phyloP scores from a whole-genome alignment of 2,888 invertebrate species.

The Drosophila longiperda region DNA sequence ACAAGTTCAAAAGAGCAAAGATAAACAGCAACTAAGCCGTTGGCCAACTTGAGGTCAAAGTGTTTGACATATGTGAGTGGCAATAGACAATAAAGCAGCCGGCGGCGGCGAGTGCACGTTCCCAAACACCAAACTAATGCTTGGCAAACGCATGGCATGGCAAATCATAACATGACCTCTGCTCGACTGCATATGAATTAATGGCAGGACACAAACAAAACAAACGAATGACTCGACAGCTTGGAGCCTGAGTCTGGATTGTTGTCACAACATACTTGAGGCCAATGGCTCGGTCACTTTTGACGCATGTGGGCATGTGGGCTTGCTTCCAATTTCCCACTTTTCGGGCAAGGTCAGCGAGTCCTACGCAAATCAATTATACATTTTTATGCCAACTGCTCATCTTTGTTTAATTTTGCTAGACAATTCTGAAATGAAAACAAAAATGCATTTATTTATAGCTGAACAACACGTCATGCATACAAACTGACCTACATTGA shows the following conservation, averaged over 20 bases:
- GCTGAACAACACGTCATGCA: constrained; percentile 57
- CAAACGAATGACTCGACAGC: constrained; percentile 17
- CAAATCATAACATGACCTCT: constrained; percentile 21
- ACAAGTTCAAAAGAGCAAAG: background rate
- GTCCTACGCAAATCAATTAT: constrained; percentile 36
- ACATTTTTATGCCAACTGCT: constrained; percentile 40
- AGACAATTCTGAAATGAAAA: constrained; percentile 63
- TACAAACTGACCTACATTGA: constrained; percentile 68
- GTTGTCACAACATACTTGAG: constrained; percentile 38
- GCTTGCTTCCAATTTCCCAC: constrained; percentile 50
- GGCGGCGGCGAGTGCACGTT: constrained; percentile 19
- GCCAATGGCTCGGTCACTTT: constrained; percentile 43
- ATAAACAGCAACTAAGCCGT: background rate
- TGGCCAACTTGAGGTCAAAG: constrained; percentile 47
- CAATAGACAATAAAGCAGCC: constrained; percentile 47
- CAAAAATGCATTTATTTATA: constrained; percentile 66
- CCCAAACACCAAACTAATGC: constrained; percentile 7
- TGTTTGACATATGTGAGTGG: constrained; percentile 38
- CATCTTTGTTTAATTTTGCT: constrained; percentile 51
- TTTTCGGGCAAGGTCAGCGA: constrained; percentile 55
- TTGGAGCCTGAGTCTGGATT: constrained; percentile 27
- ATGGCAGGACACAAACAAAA: constrained; percentile 23
- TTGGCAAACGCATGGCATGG: constrained; percentile 1
- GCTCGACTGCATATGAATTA: constrained; percentile 35
- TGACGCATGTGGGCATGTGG: constrained; percentile 41